phyloP scores from a whole-genome alignment of 2,888 invertebrate genomes.

The Ophion obscuratus region DNA sequence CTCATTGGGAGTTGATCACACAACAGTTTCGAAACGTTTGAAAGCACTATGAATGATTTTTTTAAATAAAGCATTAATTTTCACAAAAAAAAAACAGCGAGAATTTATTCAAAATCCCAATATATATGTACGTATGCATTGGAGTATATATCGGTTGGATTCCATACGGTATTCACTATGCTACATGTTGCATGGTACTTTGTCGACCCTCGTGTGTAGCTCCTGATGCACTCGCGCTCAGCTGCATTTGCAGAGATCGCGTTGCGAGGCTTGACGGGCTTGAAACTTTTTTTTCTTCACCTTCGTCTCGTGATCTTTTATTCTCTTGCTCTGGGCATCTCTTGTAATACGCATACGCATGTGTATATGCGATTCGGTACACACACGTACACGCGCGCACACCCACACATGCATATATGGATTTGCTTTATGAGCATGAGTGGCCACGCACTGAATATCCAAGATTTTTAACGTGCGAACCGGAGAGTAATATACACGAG shows the following conservation, averaged over 20 bases:
- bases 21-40: too few species aligned
- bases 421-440: constrained; percentile 5
- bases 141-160: neutral
- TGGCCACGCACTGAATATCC: constrained; percentile 63
- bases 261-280: constrained; percentile 21
- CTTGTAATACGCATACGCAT: constrained; percentile 18
- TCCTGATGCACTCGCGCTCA: neutral
- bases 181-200: constrained; percentile 20
- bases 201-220: constrained; percentile 5
- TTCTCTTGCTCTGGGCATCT: constrained; percentile 35
- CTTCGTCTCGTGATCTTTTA: constrained; percentile 21
- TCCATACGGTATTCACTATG: constrained; percentile 28
- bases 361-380: constrained; percentile 20
- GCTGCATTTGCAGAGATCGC: constrained; percentile 36
- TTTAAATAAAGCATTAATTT: too few species aligned
- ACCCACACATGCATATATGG: neutral
- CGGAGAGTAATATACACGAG: constrained; percentile 41
- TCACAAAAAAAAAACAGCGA: too few species aligned
- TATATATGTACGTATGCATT: neutral
- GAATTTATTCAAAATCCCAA: too few species aligned
- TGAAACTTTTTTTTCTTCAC: constrained; percentile 31
- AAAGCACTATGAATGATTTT: too few species aligned
- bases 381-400: constrained; percentile 10
- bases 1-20: too few species aligned
- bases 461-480: constrained; percentile 62